Evolutionary conservation across 2,888 invertebrate genomes (phyloP), one percentile per base, ranked within the genome.

Genomic region (Caenorhabditis panamensis): DNA sequence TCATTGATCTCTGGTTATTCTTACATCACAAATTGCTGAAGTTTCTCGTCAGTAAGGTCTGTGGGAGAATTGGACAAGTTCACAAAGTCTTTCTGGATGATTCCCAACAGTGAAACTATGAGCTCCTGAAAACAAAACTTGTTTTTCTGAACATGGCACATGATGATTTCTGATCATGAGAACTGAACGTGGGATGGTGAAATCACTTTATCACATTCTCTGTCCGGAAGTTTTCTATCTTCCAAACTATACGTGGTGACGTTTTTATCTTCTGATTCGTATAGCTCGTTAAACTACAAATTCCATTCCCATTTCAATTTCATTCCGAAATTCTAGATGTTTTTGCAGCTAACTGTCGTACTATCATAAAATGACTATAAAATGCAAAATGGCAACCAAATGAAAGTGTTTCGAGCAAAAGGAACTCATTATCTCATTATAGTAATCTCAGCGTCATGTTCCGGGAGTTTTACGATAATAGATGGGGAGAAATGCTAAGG

Each of bases 1-100:
- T 41, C 2, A 3, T 9, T 16, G 41, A 2, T 16, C 41, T 41
- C 41, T 9, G 41, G n/a, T n/a, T n/a, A n/a, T 3, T 47, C 63
- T 72, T 61, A 72, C 63, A 72, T 69, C 16, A 78, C 51, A 66
- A 66, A 66, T 20, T 71, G 66, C 37, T 78, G 78, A 11, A 78
- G 54, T 49, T 71, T 72, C 26, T 54, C 73, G 13, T 67, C 68
- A 2, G 67, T 79, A 51, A 68, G 49, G 67, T 79, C 72, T 8
- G 51, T 53, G 26, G 63, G 20, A 31, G 66, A 11, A 28, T 36
- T 63, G n/a, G 56, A 56, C 16, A 75, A 13, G n/a, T 26, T 66
- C 18, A 62, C 64, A 44, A 66, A 72, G 22, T 62, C 75, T 20
- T 75, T 75, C n/a, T 75, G 75, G 22, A 75, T 75, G 31, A 66